Base-by-base conservation (phyloP, 2,113 vertebrate genomes). In the Sylvilagus bachmani region DNA sequence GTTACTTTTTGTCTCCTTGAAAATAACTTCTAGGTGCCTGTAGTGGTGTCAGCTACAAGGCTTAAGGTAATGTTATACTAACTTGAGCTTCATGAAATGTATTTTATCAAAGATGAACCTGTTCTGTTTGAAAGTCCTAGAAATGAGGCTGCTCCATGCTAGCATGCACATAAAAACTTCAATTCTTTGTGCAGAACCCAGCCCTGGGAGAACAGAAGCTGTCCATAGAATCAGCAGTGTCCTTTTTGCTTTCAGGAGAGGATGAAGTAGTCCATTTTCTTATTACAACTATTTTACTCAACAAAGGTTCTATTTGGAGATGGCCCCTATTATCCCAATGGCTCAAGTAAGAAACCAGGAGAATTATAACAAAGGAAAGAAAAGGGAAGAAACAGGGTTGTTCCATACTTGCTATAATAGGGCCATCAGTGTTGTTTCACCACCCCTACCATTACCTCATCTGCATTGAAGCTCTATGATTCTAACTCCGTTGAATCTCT, bases 251-350 rank as follows among this genome's bases (percentile, higher is more conserved):
- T 96, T 95, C 58, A 95, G 75, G 71, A 90, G 38, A 95, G 71
- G 71, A 77, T 55, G 69, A 96, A 87, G 19, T 55, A 90, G 36
- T 81, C 78, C 80, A 95, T 88, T 95, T 96, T 91, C 74, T 95
- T 90, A 86, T 94, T 96, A 92, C 79, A 90, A 90, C 95, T 77
- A 71, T 89, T 96, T 92, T 66, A 79, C 90, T 92, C 89, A 71
- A 71, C 95, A 88, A 91, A 90, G 58, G 44, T 38, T 73, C 44
- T 92, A 38, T 93, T 93, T 93, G 51, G 81, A 71, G 53, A 94
- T 90, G 90, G 70, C 24, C 44, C 3, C 44, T 86, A 29, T 95
- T 92, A 93, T 94, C 70, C 16, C n/a, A 77, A 19, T 81, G 66
- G 61, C 19, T 92, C 74, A 89, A 75, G 31, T 67, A 79, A 31